Evolutionary conservation across 2,797 vertebrate species (phyloP).

Genomic region (Gallinago nigripennis): DNA sequence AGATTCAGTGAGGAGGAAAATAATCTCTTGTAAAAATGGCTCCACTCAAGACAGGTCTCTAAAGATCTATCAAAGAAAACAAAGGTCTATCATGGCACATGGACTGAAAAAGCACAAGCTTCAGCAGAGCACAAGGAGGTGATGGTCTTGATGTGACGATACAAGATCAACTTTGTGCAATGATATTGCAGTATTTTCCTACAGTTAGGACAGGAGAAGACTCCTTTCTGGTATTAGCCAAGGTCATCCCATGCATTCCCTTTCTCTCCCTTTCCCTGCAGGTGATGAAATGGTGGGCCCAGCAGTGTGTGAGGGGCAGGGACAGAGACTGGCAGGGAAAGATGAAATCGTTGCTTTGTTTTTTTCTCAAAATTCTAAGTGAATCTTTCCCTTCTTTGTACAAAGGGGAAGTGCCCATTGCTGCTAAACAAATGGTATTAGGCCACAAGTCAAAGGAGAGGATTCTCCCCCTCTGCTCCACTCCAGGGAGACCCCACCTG

Average conservation of each 20-base stretch:
- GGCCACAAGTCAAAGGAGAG: neutral
- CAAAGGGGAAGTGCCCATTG: neutral
- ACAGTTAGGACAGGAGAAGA: neutral
- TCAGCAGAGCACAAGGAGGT: neutral
- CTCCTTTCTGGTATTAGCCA: neutral
- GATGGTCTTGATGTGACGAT: neutral
- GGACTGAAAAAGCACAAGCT: neutral
- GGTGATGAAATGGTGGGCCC: neutral
- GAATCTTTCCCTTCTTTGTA: neutral
- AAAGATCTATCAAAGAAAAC: neutral
- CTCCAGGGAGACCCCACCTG: neutral
- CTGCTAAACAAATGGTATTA: neutral
- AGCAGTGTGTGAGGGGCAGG: neutral
- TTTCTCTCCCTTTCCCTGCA: neutral
- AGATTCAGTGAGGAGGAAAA: neutral
- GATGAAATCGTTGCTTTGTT: neutral
- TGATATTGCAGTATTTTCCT: neutral
- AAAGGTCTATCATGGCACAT: neutral
- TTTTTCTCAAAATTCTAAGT: constrained; percentile 36
- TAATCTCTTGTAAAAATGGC: neutral
- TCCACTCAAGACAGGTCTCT: neutral
- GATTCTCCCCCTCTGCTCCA: neutral
- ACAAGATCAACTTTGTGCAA: neutral
- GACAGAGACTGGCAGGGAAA: neutral
- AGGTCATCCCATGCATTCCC: neutral